phyloP scores from a whole-genome alignment of 1,140 invertebrate species.

The Hormaphis cornu region DNA sequence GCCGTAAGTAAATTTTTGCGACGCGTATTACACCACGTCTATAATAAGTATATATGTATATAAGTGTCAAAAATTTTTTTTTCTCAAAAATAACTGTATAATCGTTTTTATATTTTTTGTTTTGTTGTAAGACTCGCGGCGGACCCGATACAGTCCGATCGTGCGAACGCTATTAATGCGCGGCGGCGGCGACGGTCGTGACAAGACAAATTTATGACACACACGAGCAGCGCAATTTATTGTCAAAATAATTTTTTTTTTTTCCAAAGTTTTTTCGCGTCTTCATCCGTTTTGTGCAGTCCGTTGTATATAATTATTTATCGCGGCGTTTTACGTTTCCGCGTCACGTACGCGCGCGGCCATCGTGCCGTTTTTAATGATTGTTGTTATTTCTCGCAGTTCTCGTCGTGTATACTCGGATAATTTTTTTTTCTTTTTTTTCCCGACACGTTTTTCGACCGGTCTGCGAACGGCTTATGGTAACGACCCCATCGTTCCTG shows the following conservation, averaged over 20 bases:
- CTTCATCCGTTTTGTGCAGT: slow-evolving; percentile 5
- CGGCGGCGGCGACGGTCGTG: neutral
- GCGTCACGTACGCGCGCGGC: slow-evolving; percentile 19
- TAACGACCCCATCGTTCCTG: too few species aligned
- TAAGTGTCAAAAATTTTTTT: too few species aligned
- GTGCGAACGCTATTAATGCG: slow-evolving; percentile 2
- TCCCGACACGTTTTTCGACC: too few species aligned
- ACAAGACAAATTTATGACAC: slow-evolving; percentile 10
- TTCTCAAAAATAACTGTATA: too few species aligned
- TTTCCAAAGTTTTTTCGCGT: neutral
- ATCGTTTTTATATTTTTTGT: too few species aligned
- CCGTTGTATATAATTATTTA: neutral
- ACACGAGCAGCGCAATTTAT: neutral
- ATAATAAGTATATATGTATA: too few species aligned
- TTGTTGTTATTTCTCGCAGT: slow-evolving; percentile 8
- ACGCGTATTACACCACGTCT: too few species aligned
- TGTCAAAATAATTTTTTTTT: neutral
- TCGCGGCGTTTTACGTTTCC: neutral
- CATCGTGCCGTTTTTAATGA: slow-evolving; percentile 14
- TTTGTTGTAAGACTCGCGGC: too few species aligned
- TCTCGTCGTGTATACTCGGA: too few species aligned
- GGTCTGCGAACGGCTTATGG: too few species aligned
- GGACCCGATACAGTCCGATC: neutral
- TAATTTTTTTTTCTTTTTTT: too few species aligned
- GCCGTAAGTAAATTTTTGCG: too few species aligned